Conservation (phyloP, 1,140 invertebrate genomes). For the Lordiphosa clarofinis region DNA sequence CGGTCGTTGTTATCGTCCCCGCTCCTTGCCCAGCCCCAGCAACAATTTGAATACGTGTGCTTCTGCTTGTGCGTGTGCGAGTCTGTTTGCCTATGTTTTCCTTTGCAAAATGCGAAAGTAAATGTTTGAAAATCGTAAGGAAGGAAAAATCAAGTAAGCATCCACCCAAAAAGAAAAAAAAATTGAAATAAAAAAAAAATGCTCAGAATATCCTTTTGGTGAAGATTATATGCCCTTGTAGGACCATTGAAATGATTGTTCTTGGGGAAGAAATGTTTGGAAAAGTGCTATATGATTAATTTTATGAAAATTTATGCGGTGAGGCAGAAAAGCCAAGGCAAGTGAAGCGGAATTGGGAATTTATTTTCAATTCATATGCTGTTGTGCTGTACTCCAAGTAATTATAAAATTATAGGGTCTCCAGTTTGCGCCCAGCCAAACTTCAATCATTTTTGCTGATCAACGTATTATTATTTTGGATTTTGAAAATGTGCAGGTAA, state of each 20-base stretch:
- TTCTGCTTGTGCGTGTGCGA: conserved; percentile 9
- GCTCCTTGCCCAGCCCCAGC: conserved; percentile 29
- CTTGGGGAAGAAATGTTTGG: too few relatives aligned
- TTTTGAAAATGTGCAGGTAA: too few relatives aligned
- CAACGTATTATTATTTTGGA: too few relatives aligned
- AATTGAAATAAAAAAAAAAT: conserved; percentile 22
- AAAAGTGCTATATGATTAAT: too few relatives aligned
- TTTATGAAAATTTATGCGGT: too few relatives aligned
- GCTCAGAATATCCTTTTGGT: conserved; percentile 36
- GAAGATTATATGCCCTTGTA: conserved; percentile 41
- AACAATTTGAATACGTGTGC: conserved; percentile 66
- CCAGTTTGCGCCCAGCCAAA: too few relatives aligned
- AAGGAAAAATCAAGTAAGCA: conserved; percentile 76
- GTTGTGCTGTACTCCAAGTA: too few relatives aligned
- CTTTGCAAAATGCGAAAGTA: conserved; percentile 74
- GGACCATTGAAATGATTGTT: conserved; percentile 37
- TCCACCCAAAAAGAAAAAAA: conserved; percentile 32
- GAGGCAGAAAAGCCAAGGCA: too few relatives aligned
- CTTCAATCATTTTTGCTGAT: too few relatives aligned
- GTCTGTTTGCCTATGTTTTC: conserved; percentile 67
- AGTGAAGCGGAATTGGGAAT: too few relatives aligned
- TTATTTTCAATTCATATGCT: too few relatives aligned
- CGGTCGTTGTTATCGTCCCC: conserved; percentile 43
- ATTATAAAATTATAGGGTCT: too few relatives aligned
- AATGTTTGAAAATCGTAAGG: conserved; percentile 78